Base-by-base conservation (phyloP, 2,113 vertebrate species). In the Alces alces region DNA sequence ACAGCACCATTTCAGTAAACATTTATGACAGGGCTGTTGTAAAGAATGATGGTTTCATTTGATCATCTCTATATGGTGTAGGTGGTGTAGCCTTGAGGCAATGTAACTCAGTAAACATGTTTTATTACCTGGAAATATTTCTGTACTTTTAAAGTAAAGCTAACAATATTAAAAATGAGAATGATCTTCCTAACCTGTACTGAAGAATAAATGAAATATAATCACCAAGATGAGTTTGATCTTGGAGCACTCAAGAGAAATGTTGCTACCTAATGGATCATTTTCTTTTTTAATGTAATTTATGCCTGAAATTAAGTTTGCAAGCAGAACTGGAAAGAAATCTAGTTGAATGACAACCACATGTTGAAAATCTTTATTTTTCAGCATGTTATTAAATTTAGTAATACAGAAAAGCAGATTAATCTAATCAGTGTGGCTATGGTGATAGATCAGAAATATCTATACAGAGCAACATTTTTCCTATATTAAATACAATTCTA, bases 41-140 rank as follows among this genome's bases (percentile, higher is more conserved):
- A 45, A 95, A 91, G 78, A 93, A 70, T 84, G 36, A 93, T 95
- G 45, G 47, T 90, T 93, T 95, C 50, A 93, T 96, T 93, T 96
- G 54, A 66, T 60, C 54, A 82, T 78, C 14, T 96, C 66, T 95
- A 5, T 89, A 39, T n/a, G 45, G 50, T 57, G 4, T 91, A 61
- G 19, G 85, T 88, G 9, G 5, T 86, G 6, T 89, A 95, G 23
- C 36, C 90, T 97, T 96, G 60, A 89, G 70, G 61, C 64, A 66
- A 9, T 84, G 13, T 28, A 96, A 21, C 43, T 93, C 60, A 54
- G 47, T 76, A 97, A 97, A 88, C 82, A 87, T 61, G 28, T 95
- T 95, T 79, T 95, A 95, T 95, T 91, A 89, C 19, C 92, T 79
- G 27, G 30, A 93, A 96, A 91, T 86, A 2, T 92, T n/a, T 79